These are phyloP conservation scores for Anorthoa munda DNA, from an alignment of 2,888 invertebrate genomes.

Conservation along the genomic window DNA sequence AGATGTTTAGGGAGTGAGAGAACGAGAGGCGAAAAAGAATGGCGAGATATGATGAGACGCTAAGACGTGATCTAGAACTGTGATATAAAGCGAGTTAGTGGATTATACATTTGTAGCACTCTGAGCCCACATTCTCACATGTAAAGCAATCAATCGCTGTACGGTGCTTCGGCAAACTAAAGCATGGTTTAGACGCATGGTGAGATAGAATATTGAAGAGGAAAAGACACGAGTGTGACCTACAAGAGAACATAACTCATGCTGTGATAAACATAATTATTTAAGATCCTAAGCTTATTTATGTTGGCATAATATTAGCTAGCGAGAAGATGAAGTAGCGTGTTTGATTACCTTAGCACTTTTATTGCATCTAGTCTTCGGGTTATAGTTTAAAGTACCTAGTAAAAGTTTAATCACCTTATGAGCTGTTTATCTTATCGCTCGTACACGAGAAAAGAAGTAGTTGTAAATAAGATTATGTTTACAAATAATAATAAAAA, in stretches of 20 bases:
- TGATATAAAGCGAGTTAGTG: too few species aligned
- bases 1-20: too few species aligned
- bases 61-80: too few species aligned
- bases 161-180: neutral
- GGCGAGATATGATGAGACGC: too few species aligned
- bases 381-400: neutral
- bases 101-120: too few species aligned
- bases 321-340: constrained; percentile 5
- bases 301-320: neutral
- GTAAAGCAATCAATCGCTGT: neutral
- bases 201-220: neutral
- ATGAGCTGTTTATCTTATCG: neutral
- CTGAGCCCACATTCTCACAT: too few species aligned
- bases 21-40: too few species aligned
- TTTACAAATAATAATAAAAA: too few species aligned
- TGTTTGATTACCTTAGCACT: neutral
- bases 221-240: neutral
- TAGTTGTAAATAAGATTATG: too few species aligned
- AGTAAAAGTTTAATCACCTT: constrained; percentile 5
- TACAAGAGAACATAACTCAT: neutral
- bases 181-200: neutral
- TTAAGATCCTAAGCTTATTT: neutral
- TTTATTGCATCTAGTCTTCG: neutral
- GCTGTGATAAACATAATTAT: neutral
- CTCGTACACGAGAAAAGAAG: neutral